Evolutionary conservation across 53 echinoderm and acorn worm species (phyloP), one percentile per base, ranked within the genome.

Genomic region (Holothuria scabra): DNA sequence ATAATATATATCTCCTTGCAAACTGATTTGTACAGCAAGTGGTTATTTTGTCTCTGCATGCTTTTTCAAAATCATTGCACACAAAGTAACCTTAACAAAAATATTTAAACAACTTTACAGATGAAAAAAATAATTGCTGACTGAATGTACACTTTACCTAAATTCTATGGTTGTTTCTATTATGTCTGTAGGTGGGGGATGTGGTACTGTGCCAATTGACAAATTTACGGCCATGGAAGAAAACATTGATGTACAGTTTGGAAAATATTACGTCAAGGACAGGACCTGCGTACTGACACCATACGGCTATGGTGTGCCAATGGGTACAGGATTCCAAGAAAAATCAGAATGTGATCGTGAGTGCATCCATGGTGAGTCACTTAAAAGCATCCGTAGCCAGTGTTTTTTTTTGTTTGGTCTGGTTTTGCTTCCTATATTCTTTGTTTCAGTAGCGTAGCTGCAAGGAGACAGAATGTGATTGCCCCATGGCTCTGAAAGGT

Each of bases 241-340:
- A 3, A 35, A 20, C 44, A 69, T 34, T 6, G 34, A 13, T 21
- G 37, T 69, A 12, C 38, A 69, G n/a, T 69, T 35, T 23, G 69
- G 69, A 38, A 19, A 69, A 69, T 33, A n/a, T 69, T 69, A 38
- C 19, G 37, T 69, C 69, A 69, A 69, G 7, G 29, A 44, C 5
- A 35, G 30, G 18, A 4, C 37, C 14, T 69, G 69, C 14, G 21
- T 41, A 10, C 22, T 69, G 34, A 35, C 69, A 35, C 69, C 69
- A 8, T 33, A 21, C 37, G 29, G 29, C n/a, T 69, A 69, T 35
- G 69, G 69, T 3, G 20, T 69, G 2, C 69, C 37, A 23, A 69
- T 69, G 69, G 69, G 69, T 13, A 69, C 69, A 38, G 69, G 69
- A 16, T 69, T 69, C 30, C 9, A 5, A 22, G 69, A 18, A 18